Evolutionary conservation across 2,888 invertebrate genomes (phyloP).

Genomic region (Syrista parreyssii): DNA sequence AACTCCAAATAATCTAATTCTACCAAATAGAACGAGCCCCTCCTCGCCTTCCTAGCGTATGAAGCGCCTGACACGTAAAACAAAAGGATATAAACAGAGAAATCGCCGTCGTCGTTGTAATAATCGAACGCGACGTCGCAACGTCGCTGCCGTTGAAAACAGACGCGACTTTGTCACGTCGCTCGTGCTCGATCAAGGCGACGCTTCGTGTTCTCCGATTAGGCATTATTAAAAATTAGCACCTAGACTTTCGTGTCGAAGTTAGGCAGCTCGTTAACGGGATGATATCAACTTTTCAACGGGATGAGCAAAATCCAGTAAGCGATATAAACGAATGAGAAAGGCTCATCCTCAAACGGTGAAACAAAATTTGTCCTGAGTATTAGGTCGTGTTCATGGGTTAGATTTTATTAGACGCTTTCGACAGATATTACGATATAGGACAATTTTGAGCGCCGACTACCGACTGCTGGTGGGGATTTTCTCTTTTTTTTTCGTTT

Average conservation of each 20-base stretch:
- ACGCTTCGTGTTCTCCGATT: constrained; percentile 28
- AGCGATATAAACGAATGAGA: neutral
- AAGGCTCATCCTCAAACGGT: neutral
- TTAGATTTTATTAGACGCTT: neutral
- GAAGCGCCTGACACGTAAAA: constrained; percentile 43
- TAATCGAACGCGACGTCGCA: constrained; percentile 2
- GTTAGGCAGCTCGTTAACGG: constrained; percentile 36
- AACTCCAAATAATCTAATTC: constrained; percentile 33
- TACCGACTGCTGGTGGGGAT: constrained; percentile 27
- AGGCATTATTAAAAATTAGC: constrained; percentile 38
- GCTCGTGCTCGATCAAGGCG: constrained; percentile 21
- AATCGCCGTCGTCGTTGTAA: constrained; percentile 6
- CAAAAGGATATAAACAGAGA: neutral
- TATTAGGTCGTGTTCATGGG: neutral
- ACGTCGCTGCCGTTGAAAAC: constrained; percentile 7
- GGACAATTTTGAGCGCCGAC: neutral
- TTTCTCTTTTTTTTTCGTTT: constrained; percentile 20
- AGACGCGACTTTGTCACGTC: neutral
- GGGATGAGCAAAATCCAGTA: neutral
- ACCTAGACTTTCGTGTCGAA: constrained; percentile 40
- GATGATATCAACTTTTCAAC: neutral
- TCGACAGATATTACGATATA: neutral
- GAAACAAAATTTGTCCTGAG: neutral
- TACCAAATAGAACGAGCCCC: constrained; percentile 49
- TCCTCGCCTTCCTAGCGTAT: constrained; percentile 55